Conservation (phyloP, 2,888 invertebrate species). For the Drosophila prostipennis region DNA sequence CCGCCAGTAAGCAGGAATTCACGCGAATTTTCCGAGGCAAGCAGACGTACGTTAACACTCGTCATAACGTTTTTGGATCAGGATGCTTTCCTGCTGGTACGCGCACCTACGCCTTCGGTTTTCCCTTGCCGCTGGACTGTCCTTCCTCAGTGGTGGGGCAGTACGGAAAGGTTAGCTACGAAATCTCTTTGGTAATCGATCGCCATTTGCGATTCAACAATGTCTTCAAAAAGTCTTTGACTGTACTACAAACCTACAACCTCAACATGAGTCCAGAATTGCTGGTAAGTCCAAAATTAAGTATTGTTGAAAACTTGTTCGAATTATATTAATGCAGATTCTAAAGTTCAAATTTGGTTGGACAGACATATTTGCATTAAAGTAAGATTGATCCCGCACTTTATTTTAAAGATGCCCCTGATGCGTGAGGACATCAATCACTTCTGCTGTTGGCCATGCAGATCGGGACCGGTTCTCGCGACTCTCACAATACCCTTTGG, state of each 20-base stretch:
- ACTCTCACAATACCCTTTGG: conserved; percentile 86
- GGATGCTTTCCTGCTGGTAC: conserved; percentile 57
- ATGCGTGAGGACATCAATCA: conserved; percentile 57
- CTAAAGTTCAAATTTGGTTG: too few species aligned
- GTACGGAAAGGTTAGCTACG: conserved; percentile 90
- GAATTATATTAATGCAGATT: too few species aligned
- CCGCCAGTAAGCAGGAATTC: conserved; percentile 30
- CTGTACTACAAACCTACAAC: conserved; percentile 90
- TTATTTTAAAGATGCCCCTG: conserved; percentile 43
- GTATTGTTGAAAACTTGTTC: too few species aligned
- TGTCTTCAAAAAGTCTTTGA: conserved; percentile 85
- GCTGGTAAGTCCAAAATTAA: conserved; percentile 84
- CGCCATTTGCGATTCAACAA: conserved; percentile 89
- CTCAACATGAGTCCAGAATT: conserved; percentile 89
- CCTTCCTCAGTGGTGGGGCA: conserved; percentile 91
- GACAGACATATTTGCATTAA: too few species aligned
- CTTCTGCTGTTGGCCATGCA: conserved; percentile 73
- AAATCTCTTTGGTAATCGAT: conserved; percentile 90
- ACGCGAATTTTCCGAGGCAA: conserved; percentile 46
- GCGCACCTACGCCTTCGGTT: conserved; percentile 89
- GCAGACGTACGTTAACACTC: conserved; percentile 53
- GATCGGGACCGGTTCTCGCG: conserved; percentile 58
- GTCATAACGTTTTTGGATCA: conserved; percentile 49
- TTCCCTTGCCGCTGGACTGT: conserved; percentile 85
- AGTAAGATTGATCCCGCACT: too few species aligned